Evolutionary conservation across 2,113 vertebrate species (phyloP).

Genomic region (Brachypodius melanocephalos): DNA sequence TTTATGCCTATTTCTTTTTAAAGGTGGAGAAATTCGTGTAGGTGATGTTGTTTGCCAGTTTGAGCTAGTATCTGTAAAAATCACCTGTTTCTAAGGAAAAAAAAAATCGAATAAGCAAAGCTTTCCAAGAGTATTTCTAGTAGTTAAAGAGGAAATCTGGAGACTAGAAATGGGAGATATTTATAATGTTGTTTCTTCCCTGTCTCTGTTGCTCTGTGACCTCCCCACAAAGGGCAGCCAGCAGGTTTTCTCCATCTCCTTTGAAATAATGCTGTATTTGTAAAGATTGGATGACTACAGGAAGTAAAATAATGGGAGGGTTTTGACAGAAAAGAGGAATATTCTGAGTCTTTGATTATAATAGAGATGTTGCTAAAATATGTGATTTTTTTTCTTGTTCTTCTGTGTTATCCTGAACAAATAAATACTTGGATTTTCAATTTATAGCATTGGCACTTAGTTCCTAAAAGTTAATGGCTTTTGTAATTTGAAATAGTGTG

Average conservation of each 20-base stretch:
- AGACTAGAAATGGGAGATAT: neutral
- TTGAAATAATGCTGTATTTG: neutral
- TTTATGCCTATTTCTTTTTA: neutral
- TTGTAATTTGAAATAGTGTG: neutral
- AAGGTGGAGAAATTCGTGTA: neutral
- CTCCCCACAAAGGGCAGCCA: neutral
- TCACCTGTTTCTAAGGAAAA: neutral
- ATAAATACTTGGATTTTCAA: neutral
- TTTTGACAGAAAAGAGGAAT: neutral
- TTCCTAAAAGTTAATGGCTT: neutral
- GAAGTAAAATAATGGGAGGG: neutral
- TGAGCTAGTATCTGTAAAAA: neutral
- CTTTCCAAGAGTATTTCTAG: neutral
- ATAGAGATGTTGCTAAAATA: neutral
- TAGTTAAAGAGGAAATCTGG: neutral
- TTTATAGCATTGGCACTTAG: neutral
- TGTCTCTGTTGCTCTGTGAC: neutral
- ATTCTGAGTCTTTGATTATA: neutral
- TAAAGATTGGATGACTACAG: neutral
- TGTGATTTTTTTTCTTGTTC: accelerated
- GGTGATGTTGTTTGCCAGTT: neutral
- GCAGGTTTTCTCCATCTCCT: neutral
- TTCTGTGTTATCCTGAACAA: neutral
- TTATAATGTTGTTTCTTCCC: neutral
- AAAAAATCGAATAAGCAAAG: neutral